Evolutionary conservation across 2,113 vertebrate species (phyloP).

Genomic region (Anarhynchus alexandrinus): DNA sequence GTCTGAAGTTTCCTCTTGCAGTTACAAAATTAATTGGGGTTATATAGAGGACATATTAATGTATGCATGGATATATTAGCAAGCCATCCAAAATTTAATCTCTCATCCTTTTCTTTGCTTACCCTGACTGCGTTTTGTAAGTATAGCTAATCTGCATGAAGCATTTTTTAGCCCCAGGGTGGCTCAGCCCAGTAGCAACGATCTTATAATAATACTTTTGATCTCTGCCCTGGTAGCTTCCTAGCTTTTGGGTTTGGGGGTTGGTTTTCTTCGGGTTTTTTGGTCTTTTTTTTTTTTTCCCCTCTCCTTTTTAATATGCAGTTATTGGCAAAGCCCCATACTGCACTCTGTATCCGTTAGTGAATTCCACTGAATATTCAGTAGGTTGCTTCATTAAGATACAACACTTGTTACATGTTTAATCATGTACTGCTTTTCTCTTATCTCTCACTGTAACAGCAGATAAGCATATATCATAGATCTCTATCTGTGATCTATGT

Average conservation of each 20-base stretch:
- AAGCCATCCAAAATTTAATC: constrained; percentile 27
- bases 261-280: background rate
- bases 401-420: constrained; percentile 35
- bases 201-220: constrained; percentile 1
- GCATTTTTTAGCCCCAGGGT: background rate
- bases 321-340: background rate
- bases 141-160: background rate
- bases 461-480: constrained; percentile 1
- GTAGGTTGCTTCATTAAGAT: constrained; percentile 28
- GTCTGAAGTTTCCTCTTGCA: constrained; percentile 1
- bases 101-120: constrained; percentile 6
- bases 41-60: constrained; percentile 29
- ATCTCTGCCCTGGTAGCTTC: constrained; percentile 5
- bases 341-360: background rate
- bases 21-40: constrained; percentile 47
- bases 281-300: too few species aligned
- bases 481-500: background rate
- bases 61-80: constrained; percentile 25
- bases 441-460: background rate
- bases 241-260: background rate
- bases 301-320: background rate
- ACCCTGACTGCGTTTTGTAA: background rate
- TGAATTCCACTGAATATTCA: constrained; percentile 47
- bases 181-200: background rate
- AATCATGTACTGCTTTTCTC: constrained; percentile 21